Evolutionary conservation across 2,888 invertebrate genomes (phyloP).

Genomic region (Choreutis nemorana): DNA sequence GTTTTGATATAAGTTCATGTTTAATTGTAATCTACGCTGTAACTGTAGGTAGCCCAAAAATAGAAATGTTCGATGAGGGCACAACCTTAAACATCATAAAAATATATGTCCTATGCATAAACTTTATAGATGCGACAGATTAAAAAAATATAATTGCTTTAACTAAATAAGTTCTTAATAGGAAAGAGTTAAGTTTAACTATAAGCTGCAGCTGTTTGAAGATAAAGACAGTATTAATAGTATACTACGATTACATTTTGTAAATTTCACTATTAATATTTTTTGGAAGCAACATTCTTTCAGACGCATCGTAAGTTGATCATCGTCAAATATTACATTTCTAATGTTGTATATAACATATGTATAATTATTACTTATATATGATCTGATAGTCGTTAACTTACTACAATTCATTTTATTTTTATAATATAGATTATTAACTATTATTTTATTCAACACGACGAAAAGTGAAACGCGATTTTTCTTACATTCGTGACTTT

Average conservation of each 20-base stretch:
- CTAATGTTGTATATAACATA: slow-evolving; percentile 58
- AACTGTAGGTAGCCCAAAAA: slow-evolving; percentile 22
- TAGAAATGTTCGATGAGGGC: slow-evolving; percentile 24
- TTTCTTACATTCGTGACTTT: too few species aligned
- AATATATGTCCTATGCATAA: slow-evolving; percentile 1
- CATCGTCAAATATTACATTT: slow-evolving; percentile 44
- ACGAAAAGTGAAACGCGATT: too few species aligned
- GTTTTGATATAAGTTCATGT: slow-evolving; percentile 13
- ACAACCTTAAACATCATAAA: slow-evolving; percentile 20
- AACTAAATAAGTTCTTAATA: too few species aligned
- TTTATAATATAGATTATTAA: too few species aligned
- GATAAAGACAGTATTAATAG: too few species aligned
- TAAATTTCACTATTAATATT: slow-evolving; percentile 35
- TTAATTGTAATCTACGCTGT: too few species aligned
- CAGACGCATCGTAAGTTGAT: slow-evolving; percentile 51
- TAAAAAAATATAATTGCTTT: slow-evolving; percentile 2
- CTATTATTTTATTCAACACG: too few species aligned
- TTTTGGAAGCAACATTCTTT: slow-evolving; percentile 58
- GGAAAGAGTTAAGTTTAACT: too few species aligned
- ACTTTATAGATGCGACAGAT: too few species aligned
- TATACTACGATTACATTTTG: slow-evolving; percentile 28
- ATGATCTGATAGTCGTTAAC: slow-evolving; percentile 48
- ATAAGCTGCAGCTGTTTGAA: too few species aligned
- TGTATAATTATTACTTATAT: slow-evolving; percentile 40
- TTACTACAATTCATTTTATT: slow-evolving; percentile 57